Conservation (phyloP, 2,113 vertebrate species). For the Pseudopodoces humilis region DNA sequence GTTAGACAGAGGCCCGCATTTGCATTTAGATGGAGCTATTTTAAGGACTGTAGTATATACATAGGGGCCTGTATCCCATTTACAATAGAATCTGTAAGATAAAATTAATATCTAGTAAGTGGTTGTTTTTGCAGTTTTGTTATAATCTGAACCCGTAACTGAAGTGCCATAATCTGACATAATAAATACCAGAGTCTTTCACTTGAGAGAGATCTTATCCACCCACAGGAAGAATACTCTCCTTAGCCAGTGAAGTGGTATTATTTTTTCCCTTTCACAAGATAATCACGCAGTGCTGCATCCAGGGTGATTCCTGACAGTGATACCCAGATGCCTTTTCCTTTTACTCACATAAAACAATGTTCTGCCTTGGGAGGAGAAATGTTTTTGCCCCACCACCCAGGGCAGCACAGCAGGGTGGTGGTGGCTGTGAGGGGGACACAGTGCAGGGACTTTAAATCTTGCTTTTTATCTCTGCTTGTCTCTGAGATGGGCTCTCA, state of each 20-base stretch:
- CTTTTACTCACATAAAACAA: not conserved
- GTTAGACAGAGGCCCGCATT: conserved; percentile 72
- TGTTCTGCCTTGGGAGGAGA: fast-evolving
- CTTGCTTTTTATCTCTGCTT: not conserved
- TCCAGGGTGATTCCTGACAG: not conserved
- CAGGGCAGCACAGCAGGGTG: no score
- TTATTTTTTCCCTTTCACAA: not conserved
- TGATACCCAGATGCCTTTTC: not conserved
- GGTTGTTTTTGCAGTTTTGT: conserved; percentile 59
- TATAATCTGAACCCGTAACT: conserved; percentile 47
- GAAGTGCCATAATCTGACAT: conserved; percentile 54
- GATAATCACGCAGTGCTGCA: not conserved
- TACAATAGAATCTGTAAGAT: conserved; percentile 71
- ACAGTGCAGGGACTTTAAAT: not conserved
- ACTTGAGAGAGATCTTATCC: conserved; percentile 33
- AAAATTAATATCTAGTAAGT: conserved; percentile 74
- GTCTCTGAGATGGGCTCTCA: not conserved
- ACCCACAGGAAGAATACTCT: not conserved
- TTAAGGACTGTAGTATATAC: conserved; percentile 47
- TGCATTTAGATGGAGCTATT: conserved; percentile 84
- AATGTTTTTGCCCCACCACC: not conserved
- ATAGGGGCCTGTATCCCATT: conserved; percentile 59
- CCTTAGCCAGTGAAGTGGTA: not conserved
- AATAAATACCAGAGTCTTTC: conserved; percentile 41
- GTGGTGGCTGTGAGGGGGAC: not conserved